A percentile compares a stretch with the other conserved stretches of the same genome.
Conservation (phyloP, 1,140 invertebrate genomes). For the Orussus abietinus region DNA sequence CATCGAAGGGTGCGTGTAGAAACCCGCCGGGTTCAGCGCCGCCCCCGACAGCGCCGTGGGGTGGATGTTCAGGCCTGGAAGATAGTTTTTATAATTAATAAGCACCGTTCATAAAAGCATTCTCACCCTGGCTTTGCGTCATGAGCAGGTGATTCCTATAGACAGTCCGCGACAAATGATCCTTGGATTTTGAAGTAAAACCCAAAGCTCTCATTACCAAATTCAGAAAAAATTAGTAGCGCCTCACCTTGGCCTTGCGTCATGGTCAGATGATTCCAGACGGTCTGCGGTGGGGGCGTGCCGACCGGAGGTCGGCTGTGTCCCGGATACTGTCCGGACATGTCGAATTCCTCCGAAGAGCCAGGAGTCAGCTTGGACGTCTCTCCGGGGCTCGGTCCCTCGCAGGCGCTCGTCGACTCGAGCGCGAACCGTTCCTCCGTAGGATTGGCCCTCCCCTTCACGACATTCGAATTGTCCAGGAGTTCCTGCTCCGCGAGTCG, state of each 20-base stretch:
- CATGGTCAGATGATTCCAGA: conserved; percentile 50
- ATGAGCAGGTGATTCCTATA: no score
- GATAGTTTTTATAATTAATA: no score
- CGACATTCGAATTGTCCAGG: conserved; percentile 1
- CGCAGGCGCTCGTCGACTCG: neutral
- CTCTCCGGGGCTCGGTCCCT: neutral
- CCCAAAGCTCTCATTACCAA: no score
- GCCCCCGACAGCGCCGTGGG: conserved; percentile 40
- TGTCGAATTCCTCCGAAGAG: conserved; percentile 32
- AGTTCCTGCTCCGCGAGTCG: no score
- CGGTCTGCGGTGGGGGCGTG: conserved; percentile 46
- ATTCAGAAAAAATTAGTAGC: neutral
- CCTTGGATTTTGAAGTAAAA: no score
- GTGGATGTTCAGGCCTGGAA: conserved; percentile 45
- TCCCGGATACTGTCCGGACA: conserved; percentile 50
- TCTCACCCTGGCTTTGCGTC: no score
- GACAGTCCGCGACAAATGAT: no score
- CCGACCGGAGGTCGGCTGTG: conserved; percentile 48
- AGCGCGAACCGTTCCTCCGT: neutral
- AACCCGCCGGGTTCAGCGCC: conserved; percentile 38
- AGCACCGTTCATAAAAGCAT: no score
- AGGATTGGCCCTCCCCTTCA: neutral
- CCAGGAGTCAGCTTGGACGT: neutral
- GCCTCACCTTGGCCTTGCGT: conserved; percentile 43
- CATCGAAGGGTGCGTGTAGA: conserved; percentile 45